Conservation (phyloP, 2,888 invertebrate species). For the Drosophila mercatorum region DNA sequence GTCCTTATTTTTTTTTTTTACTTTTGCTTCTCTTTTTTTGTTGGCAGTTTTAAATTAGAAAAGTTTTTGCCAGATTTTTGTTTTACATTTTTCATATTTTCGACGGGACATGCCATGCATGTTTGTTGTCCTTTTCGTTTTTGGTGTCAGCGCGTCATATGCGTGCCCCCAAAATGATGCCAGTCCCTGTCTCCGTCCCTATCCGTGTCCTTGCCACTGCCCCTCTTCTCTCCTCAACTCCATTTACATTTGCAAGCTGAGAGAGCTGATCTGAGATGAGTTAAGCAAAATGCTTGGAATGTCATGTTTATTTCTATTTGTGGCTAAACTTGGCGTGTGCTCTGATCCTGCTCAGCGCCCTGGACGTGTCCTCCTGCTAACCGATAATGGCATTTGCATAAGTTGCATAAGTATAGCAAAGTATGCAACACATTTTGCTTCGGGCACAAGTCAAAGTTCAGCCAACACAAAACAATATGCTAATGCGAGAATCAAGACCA, state of each 20-base stretch:
- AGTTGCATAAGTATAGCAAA: conserved; percentile 56
- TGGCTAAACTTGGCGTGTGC: conserved; percentile 51
- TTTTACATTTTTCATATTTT: conserved; percentile 81
- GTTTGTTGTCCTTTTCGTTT: conserved; percentile 60
- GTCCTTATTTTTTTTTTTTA: conserved; percentile 55
- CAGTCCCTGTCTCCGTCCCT: conserved; percentile 2
- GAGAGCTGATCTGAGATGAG: conserved; percentile 26
- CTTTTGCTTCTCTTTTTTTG: conserved; percentile 54
- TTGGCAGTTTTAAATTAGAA: conserved; percentile 80
- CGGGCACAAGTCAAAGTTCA: conserved; percentile 45
- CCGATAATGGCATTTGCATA: conserved; percentile 69
- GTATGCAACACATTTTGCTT: conserved; percentile 69
- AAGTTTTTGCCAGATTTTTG: conserved; percentile 79
- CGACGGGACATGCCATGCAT: conserved; percentile 73
- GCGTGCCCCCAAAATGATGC: conserved; percentile 51
- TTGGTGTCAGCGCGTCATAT: conserved; percentile 67
- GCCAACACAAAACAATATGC: conserved; percentile 54
- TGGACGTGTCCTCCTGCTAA: conserved; percentile 16
- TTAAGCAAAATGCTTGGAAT: conserved; percentile 37
- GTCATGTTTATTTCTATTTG: conserved; percentile 79
- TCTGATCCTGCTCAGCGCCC: conserved; percentile 26
- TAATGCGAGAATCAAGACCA: conserved; percentile 36
- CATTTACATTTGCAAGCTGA: conserved; percentile 34
- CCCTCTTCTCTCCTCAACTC: conserved; percentile 14
- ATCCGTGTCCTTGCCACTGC: conserved; percentile 9